These are phyloP conservation scores for Tapirus terrestris DNA, from an alignment of 2,113 vertebrate genomes.

Conservation along the genomic window DNA sequence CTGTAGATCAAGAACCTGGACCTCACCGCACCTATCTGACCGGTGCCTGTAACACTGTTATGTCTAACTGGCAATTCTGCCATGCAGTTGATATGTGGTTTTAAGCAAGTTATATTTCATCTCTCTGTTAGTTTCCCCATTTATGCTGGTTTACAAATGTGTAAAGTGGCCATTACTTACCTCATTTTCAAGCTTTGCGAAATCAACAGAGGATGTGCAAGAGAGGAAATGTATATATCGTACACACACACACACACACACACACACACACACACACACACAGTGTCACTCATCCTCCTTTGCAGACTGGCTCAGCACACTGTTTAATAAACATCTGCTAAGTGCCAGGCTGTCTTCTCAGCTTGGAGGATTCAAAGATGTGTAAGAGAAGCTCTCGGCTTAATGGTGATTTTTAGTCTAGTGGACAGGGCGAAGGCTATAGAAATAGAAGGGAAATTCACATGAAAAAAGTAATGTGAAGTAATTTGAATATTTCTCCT, in stretches of 20 bases:
- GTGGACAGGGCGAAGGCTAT: background rate
- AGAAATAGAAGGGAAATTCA: background rate
- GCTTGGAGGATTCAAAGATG: background rate
- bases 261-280: background rate
- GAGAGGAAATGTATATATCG: background rate
- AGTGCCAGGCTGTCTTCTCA: background rate
- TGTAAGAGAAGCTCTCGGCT: background rate
- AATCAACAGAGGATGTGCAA: background rate
- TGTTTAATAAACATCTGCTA: background rate
- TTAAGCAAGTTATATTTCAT: background rate
- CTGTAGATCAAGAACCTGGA: no score
- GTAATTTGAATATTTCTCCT: background rate
- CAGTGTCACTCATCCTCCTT: background rate
- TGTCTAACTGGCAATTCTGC: background rate
- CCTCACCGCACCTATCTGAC: no score
- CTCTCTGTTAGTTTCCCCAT: background rate
- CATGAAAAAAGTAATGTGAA: background rate
- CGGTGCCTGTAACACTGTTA: no score
- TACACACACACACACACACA: no score
- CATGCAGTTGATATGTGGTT: background rate
- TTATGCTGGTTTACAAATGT: background rate
- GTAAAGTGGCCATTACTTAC: background rate
- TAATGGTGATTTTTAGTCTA: background rate
- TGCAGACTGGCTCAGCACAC: background rate
- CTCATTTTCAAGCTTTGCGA: background rate